Evolutionary conservation across 2,113 vertebrate species (phyloP).

Genomic region (Oncorhynchus nerka): DNA sequence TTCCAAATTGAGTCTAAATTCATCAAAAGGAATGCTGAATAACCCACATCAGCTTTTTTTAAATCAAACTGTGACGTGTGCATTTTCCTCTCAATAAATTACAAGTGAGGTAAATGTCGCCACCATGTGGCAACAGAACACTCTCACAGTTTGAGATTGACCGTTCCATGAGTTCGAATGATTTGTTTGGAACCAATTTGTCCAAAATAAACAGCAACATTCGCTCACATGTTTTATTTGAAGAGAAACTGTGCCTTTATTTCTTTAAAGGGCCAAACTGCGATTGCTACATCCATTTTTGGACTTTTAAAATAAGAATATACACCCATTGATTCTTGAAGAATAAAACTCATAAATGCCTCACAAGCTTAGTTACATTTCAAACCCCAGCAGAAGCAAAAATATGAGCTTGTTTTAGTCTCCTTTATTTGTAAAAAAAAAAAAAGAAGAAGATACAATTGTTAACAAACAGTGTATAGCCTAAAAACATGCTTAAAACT

Average conservation of each 20-base stretch:
- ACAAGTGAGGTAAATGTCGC: conserved; percentile 33
- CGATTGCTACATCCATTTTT: no score
- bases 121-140: conserved; percentile 25
- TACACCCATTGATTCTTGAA: no score
- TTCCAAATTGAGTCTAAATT: neutral
- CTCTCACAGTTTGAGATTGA: neutral
- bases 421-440: no score
- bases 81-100: neutral
- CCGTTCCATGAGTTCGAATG: neutral
- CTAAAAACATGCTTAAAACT: no score
- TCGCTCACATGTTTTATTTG: neutral
- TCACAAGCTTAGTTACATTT: no score
- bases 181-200: no score
- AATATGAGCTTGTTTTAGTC: no score
- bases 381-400: no score
- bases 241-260: neutral
- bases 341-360: no score
- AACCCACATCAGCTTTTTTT: neutral
- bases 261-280: neutral
- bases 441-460: no score
- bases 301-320: no score
- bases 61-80: neutral
- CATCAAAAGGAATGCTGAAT: neutral
- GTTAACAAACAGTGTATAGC: no score
- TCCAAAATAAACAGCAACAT: neutral